A percentile compares a stretch with the other conserved stretches of the same genome.
Conservation (phyloP, 1,140 invertebrate species). For the Cyclina sinensis region DNA sequence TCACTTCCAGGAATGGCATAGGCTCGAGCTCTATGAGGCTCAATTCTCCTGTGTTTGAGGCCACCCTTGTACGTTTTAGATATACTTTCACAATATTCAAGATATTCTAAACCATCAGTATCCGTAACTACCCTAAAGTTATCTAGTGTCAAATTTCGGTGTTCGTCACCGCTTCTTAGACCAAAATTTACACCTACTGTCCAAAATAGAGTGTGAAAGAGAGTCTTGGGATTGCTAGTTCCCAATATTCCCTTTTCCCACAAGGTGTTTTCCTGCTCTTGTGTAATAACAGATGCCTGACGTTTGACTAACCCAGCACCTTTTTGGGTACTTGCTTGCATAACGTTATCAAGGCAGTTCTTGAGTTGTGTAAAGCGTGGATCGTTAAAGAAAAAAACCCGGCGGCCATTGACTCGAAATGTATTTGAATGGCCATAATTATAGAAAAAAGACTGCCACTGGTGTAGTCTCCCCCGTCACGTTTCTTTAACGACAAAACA, state of each 20-base stretch:
- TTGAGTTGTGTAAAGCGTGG: neutral
- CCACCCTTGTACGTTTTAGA: slow-evolving; percentile 30
- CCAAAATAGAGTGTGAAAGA: slow-evolving; percentile 31
- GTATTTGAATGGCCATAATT: slow-evolving; percentile 1
- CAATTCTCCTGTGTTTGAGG: neutral
- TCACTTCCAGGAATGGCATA: neutral
- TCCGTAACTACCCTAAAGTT: neutral
- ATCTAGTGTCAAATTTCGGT: neutral
- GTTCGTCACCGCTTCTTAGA: neutral
- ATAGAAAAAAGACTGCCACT: slow-evolving; percentile 19
- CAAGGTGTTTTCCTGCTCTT: slow-evolving; percentile 23
- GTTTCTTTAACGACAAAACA: neutral
- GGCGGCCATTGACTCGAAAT: slow-evolving; percentile 34
- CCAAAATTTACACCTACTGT: slow-evolving; percentile 34
- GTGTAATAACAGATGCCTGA: neutral
- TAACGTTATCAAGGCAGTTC: slow-evolving; percentile 6
- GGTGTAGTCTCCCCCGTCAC: slow-evolving; percentile 7
- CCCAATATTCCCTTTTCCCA: slow-evolving; percentile 15
- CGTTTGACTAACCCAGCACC: neutral
- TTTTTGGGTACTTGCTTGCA: slow-evolving; percentile 13
- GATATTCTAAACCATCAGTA: neutral
- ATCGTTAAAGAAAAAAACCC: neutral
- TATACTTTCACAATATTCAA: slow-evolving; percentile 15
- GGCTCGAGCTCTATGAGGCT: neutral
- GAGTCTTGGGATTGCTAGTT: neutral